Percentiles rank a stretch among this genome's conserved stretches.
These are phyloP conservation scores for Phrynosoma platyrhinos DNA, from an alignment of 2,113 vertebrate species.

Conservation along the genomic window DNA sequence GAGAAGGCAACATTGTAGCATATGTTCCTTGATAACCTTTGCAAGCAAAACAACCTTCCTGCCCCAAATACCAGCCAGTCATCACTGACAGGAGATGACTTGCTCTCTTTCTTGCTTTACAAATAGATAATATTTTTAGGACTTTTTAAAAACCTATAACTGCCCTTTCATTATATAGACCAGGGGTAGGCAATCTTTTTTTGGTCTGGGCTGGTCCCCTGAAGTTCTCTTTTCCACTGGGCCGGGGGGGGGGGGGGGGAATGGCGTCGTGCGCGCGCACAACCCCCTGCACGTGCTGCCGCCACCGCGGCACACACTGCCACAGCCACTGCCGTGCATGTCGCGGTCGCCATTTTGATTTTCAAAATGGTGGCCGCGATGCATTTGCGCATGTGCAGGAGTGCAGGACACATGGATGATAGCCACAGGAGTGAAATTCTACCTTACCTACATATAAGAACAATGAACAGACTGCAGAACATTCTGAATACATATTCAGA, in stretches of 20 bases:
- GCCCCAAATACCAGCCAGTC: neutral
- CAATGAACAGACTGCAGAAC: neutral
- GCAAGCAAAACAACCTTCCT: constrained; percentile 9
- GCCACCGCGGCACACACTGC: no score
- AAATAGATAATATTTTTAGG: neutral
- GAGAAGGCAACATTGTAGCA: neutral
- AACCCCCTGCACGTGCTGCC: no score
- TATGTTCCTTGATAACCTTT: constrained; percentile 22
- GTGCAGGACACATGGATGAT: constrained; percentile 16
- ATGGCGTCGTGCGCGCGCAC: no score
- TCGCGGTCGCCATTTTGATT: no score
- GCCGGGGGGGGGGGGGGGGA: no score
- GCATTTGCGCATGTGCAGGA: no score
- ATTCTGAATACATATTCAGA: neutral
- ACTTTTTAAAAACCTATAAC: neutral
- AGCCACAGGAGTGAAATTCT: neutral
- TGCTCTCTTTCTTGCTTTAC: neutral
- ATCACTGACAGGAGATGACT: neutral
- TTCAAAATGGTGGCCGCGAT: no score
- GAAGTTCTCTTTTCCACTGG: no score
- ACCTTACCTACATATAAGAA: neutral
- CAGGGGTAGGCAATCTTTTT: no score
- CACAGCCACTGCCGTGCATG: no score
- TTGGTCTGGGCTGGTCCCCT: no score
- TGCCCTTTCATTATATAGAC: no score